These are phyloP conservation scores for Stegophylla sp. DNA, from an alignment of 2,888 invertebrate species.

Conservation along the genomic window DNA sequence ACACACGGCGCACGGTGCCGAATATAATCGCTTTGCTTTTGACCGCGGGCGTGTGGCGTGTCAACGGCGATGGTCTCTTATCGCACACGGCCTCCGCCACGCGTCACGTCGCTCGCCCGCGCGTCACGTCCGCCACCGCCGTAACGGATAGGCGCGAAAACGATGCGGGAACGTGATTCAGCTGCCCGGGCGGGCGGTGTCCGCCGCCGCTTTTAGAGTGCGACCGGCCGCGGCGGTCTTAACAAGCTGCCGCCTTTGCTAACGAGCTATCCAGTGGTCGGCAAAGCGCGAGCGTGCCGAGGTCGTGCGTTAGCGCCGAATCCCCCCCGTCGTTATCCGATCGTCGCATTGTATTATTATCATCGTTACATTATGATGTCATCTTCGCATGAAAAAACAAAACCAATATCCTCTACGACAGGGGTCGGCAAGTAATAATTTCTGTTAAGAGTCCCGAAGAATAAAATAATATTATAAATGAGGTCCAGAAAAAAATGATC, in stretches of 20 bases:
- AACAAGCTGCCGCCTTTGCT: slow-evolving; percentile 53
- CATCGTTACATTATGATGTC: too few species aligned
- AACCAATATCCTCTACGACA: too few species aligned
- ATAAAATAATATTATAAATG: too few species aligned
- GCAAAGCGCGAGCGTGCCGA: slow-evolving; percentile 42
- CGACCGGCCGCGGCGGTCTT: slow-evolving; percentile 44
- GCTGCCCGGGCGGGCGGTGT: not conserved
- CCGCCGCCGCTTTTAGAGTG: slow-evolving; percentile 25
- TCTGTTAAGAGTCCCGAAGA: too few species aligned
- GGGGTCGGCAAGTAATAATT: too few species aligned
- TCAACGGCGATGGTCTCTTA: not conserved
- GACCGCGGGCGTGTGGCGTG: not conserved
- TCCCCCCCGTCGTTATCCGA: not conserved
- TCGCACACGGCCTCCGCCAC: not conserved
- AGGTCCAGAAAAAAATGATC: too few species aligned
- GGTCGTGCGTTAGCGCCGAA: not conserved
- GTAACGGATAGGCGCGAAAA: not conserved
- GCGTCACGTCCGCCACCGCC: not conserved
- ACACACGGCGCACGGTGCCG: not conserved
- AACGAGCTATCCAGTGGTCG: slow-evolving; percentile 50
- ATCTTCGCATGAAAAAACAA: too few species aligned
- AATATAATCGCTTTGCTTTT: not conserved
- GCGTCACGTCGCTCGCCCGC: not conserved
- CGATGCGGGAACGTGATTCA: not conserved
- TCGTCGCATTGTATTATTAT: too few species aligned